phyloP scores from a whole-genome alignment of 2,113 vertebrate genomes.

The Nannospalax galili region DNA sequence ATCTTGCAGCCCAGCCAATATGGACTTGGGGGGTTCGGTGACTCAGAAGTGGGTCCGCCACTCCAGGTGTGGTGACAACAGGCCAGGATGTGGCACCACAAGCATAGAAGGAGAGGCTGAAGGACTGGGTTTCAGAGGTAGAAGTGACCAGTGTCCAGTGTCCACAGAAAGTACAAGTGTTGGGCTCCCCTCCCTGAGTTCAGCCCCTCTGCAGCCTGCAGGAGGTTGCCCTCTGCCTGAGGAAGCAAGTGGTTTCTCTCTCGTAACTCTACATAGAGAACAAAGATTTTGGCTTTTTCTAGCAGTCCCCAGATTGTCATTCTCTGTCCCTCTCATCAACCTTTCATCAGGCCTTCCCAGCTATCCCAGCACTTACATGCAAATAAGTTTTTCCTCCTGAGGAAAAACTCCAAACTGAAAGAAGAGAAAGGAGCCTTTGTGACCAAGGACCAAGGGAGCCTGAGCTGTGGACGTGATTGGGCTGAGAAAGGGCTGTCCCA shows the following conservation, averaged over 20 bases:
- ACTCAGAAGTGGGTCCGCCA: not conserved
- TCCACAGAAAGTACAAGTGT: not conserved
- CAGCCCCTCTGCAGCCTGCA: not conserved
- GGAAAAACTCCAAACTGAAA: not conserved
- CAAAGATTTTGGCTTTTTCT: not conserved
- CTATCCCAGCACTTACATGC: fast-evolving
- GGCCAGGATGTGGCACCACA: not conserved
- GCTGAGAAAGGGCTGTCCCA: not conserved
- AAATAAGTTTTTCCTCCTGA: not conserved
- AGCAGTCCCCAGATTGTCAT: not conserved
- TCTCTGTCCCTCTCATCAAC: not conserved
- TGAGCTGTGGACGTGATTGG: not conserved
- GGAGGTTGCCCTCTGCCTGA: too few relatives aligned
- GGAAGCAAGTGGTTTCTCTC: not conserved
- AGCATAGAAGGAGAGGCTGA: not conserved
- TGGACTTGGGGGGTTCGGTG: not conserved
- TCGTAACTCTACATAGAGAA: not conserved
- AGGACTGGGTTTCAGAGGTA: not conserved
- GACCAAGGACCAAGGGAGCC: not conserved
- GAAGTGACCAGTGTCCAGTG: not conserved
- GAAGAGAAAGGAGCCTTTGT: fast-evolving
- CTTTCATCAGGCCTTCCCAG: not conserved
- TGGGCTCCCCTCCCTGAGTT: not conserved
- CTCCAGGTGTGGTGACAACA: not conserved
- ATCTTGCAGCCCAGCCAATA: not conserved